These are phyloP conservation scores for Biston stratarius DNA, from an alignment of 2,888 invertebrate genomes.

Conservation along the genomic window DNA sequence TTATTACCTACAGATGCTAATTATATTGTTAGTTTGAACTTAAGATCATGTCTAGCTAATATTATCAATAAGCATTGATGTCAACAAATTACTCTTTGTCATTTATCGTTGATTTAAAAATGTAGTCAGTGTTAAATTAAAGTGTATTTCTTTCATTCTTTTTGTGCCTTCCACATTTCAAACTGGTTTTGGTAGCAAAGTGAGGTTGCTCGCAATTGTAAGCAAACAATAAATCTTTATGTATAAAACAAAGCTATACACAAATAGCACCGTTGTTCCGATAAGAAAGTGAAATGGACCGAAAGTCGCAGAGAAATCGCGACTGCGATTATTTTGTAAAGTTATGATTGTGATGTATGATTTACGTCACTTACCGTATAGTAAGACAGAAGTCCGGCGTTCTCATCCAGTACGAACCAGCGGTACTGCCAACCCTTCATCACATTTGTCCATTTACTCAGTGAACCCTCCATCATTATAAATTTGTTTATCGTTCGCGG, in stretches of 20 bases:
- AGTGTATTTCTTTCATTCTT: neutral
- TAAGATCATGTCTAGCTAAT: no score
- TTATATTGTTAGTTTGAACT: no score
- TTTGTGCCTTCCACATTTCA: neutral
- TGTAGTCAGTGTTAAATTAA: neutral
- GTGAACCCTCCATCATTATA: conserved; percentile 94
- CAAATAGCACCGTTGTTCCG: conserved; percentile 31
- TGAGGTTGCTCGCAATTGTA: conserved; percentile 3
- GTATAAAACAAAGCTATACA: conserved; percentile 12
- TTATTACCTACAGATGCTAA: no score
- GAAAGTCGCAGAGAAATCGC: conserved; percentile 40
- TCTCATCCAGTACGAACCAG: conserved; percentile 99
- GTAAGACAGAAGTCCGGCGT: conserved; percentile 97
- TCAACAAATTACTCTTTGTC: neutral
- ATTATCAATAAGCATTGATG: neutral
- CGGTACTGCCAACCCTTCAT: conserved; percentile 99
- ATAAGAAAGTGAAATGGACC: conserved; percentile 55
- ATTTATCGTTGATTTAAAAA: neutral
- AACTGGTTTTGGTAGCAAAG: conserved; percentile 8
- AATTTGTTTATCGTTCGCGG: conserved; percentile 51
- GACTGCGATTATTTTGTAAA: conserved; percentile 25
- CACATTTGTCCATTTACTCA: conserved; percentile 99
- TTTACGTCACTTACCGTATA: conserved; percentile 94
- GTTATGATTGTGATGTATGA: conserved; percentile 30
- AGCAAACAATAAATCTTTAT: conserved; percentile 7